A percentile compares a stretch with the other conserved stretches of the same genome.
phyloP scores from a whole-genome alignment of 1,140 invertebrate genomes.

The Muscidifurax raptorellus region DNA sequence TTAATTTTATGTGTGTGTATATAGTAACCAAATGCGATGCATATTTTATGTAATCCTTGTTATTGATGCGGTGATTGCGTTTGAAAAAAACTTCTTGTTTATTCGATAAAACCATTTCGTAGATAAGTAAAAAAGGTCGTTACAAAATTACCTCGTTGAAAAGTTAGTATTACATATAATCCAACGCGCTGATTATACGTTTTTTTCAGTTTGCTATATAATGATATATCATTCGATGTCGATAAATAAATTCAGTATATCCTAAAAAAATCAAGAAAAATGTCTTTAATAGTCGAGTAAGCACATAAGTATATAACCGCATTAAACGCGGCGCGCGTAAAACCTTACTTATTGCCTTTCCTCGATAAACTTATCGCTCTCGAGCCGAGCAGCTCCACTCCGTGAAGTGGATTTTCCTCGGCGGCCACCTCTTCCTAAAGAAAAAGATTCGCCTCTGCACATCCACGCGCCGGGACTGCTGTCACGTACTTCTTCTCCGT shows the following conservation, averaged over 20 bases:
- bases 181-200: no score
- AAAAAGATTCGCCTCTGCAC: slow-evolving; percentile 22
- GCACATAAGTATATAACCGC: slow-evolving; percentile 25
- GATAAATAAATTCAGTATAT: neutral
- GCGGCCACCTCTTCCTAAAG: slow-evolving; percentile 17
- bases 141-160: no score
- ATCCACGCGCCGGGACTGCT: neutral
- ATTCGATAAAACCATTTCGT: no score
- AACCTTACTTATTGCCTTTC: slow-evolving; percentile 42
- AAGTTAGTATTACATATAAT: no score
- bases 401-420: slow-evolving; percentile 56
- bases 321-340: slow-evolving; percentile 3
- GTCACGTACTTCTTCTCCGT: neutral
- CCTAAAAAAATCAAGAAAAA: neutral
- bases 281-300: slow-evolving; percentile 3
- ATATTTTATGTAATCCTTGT: no score
- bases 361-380: slow-evolving; percentile 46
- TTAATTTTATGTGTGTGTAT: no score
- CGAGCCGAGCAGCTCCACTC: slow-evolving; percentile 17
- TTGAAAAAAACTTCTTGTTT: no score
- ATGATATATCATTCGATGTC: neutral
- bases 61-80: neutral
- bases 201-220: no score
- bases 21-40: no score
- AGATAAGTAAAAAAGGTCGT: neutral